These are phyloP conservation scores for Mobula hypostoma DNA, from an alignment of 2,113 vertebrate species.

Conservation along the genomic window DNA sequence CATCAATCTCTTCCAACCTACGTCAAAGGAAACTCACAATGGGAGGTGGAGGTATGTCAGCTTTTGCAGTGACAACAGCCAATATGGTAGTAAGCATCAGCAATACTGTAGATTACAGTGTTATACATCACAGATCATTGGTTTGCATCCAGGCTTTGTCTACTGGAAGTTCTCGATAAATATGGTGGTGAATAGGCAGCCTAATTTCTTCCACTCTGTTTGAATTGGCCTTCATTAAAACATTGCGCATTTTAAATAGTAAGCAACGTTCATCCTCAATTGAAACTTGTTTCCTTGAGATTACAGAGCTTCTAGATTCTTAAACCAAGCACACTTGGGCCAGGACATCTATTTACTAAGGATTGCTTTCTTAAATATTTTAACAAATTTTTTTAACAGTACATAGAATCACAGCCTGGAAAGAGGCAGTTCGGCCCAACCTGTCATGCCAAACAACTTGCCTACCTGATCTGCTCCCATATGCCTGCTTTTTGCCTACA, in stretches of 20 bases:
- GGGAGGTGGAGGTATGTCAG: not conserved
- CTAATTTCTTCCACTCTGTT: not conserved
- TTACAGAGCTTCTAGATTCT: not conserved
- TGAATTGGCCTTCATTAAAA: not conserved
- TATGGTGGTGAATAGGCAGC: not conserved
- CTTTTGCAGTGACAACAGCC: not conserved
- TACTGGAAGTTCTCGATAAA: not conserved
- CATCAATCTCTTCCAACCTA: slow-evolving; percentile 5
- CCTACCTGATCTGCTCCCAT: too few relatives aligned
- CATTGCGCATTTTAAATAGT: not conserved
- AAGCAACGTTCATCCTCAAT: not conserved
- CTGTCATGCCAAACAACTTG: too few relatives aligned
- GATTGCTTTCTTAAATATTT: not conserved
- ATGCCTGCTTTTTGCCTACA: too few relatives aligned
- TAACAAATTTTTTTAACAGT: not conserved
- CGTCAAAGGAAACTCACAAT: not conserved
- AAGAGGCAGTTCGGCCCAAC: too few relatives aligned
- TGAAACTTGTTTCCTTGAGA: not conserved
- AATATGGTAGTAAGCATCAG: not conserved
- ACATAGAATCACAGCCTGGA: too few relatives aligned
- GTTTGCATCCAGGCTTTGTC: not conserved
- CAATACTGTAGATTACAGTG: not conserved
- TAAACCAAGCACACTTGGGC: not conserved
- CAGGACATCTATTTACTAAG: not conserved
- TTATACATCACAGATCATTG: not conserved